Base-by-base conservation (phyloP, 2,113 vertebrate species). In the Anhinga anhinga region DNA sequence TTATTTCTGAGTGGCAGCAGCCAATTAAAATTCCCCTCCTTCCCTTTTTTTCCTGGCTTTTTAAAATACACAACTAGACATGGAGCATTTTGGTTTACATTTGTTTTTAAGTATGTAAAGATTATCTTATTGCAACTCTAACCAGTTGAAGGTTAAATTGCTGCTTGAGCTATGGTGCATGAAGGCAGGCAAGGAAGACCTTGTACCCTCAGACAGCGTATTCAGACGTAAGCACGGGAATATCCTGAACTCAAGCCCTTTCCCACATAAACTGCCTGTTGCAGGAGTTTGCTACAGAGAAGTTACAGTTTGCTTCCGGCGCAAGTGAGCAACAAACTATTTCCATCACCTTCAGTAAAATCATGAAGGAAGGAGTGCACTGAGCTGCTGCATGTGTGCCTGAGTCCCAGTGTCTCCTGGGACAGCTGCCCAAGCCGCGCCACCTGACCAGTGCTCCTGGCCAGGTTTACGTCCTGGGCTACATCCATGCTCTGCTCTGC, bases 1-100 rank as follows among this genome's bases (percentile, higher is more conserved):
- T 91, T 91, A 94, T 95, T 97, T 94, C 81, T 88, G 66, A 89
- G 19, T 70, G 66, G 36, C 55, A 95, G 36, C 49, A 92, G 55
- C 77, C 65, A 87, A 95, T 91, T 52, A 87, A 89, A 95, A 89
- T 65, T 72, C 36, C 23, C 15, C 5, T 63, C 14, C 45, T 44
- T 7, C 14, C 9, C 2, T 7, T 7, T 5, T 47, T 56, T 53
- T 52, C 34, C 50, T 12, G 2, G 4, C 19, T 29, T 84, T 88
- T 86, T 55, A 56, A 47, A 63, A 49, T 44, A 11, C 27, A 32
- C 58, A 92, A 50, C n/a, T 81, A 89, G 72, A 25, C 25, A 1
- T 10, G 16, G 34, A 82, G 5, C 9, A 65, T 87, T 86, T 71
- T 62, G 34, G n/a, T 23, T 70, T 87, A 34, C 49, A 27, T 82